Conservation (phyloP, 1,140 invertebrate species). For the Eciton burchellii region DNA sequence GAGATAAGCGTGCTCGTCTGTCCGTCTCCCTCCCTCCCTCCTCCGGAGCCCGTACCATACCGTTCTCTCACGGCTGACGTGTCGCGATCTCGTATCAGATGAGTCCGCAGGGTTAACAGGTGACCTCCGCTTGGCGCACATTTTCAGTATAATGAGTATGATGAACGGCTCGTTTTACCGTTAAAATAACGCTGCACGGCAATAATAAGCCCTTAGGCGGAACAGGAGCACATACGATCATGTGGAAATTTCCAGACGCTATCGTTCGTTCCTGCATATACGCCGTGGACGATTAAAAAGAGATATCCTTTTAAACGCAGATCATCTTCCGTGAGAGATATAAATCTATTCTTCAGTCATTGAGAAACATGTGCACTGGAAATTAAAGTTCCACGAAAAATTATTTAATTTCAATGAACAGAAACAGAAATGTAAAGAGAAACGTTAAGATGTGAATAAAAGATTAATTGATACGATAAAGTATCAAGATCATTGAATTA, state of each 20-base stretch:
- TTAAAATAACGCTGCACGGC: slow-evolving; percentile 76
- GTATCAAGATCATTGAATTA: too few species aligned
- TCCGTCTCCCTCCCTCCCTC: slow-evolving; percentile 9
- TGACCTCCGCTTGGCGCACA: slow-evolving; percentile 48
- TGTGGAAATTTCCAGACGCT: slow-evolving; percentile 32
- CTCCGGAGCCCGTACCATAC: slow-evolving; percentile 23
- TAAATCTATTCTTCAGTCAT: slow-evolving; percentile 5
- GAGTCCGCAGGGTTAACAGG: slow-evolving; percentile 70
- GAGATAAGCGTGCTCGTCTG: slow-evolving; percentile 43
- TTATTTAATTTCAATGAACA: too few species aligned
- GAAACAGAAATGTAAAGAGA: too few species aligned
- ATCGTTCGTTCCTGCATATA: slow-evolving; percentile 1
- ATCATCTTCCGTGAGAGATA: too few species aligned
- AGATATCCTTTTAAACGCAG: not conserved
- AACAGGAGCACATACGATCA: slow-evolving; percentile 20
- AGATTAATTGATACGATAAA: too few species aligned
- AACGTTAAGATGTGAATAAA: too few species aligned
- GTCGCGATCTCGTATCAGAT: slow-evolving; percentile 69
- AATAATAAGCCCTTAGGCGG: slow-evolving; percentile 69
- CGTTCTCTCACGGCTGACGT: not conserved
- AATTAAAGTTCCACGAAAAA: too few species aligned
- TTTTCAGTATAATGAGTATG: slow-evolving; percentile 76
- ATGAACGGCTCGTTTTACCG: slow-evolving; percentile 71
- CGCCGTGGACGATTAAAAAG: not conserved
- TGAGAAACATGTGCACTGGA: too few species aligned